Base-by-base conservation (phyloP, 1,140 invertebrate species). In the Anthonomus grandis region DNA sequence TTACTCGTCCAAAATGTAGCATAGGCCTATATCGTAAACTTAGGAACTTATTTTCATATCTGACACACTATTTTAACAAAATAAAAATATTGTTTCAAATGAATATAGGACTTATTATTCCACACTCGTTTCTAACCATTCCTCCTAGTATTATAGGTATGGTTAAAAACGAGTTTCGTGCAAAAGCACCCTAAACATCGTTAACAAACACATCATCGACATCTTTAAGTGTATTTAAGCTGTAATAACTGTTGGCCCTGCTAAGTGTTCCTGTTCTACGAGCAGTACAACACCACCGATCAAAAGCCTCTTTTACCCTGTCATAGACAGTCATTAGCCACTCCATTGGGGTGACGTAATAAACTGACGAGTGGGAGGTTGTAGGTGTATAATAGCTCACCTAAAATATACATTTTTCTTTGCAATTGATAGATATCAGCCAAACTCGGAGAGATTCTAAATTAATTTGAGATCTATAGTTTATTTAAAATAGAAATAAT, bases 211-310 rank as follows among this genome's bases (percentile, higher is more conserved):
- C 23, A 4, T 62, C 54, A 38, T 62, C 60, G 17, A 52, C 39
- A 48, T 63, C 63, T 44, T 63, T 63, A 24, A 65, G 37, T 4
- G 60, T 54, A 51, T 64, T 59, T 41, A 66, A 47, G 46, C 60
- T 64, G 45, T 66, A 66, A 56, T 66, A 66, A 57, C 64, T 66
- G 50, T 64, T 64, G 17, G 62, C 58, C 21, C 63, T 45, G 21
- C 57, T 57, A 21, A 64, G 25, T 9, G 38, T 12, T 18, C 52
- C 17, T 5, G 48, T 19, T 17, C 50, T 36, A n/a, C 54, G 38
- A 37, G 46, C 17, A 36, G 47, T 46, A 45, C 57, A 64, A 24
- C 63, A 64, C 47, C 59, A 60, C 24, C 38, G n/a, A 34, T 57
- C 37, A 31, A 50, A 59, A 2, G 21, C 51, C 46, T 49, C 51